These are phyloP conservation scores for Scytalopus superciliaris DNA, from an alignment of 2,113 vertebrate genomes.

Conservation along the genomic window DNA sequence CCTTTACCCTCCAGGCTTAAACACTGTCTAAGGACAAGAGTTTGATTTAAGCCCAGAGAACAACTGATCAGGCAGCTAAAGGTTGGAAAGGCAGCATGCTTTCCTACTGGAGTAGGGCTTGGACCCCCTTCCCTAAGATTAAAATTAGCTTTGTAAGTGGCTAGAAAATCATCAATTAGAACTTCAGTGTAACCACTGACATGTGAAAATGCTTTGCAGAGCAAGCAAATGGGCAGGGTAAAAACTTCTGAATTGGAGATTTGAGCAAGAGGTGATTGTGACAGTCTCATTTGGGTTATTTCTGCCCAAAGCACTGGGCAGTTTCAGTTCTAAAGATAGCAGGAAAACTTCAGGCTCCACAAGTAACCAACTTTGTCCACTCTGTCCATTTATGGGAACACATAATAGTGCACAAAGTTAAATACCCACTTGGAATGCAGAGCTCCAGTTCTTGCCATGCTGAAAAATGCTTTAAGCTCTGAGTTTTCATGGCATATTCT, in stretches of 20 bases:
- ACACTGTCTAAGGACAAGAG: not conserved
- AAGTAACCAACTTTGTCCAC: not conserved
- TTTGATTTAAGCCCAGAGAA: not conserved
- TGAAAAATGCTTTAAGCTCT: not conserved
- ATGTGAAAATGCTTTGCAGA: not conserved
- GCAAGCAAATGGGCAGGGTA: not conserved
- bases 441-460: not conserved
- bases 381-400: conserved; percentile 30
- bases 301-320: not conserved
- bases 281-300: not conserved
- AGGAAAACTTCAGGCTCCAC: not conserved
- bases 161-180: not conserved
- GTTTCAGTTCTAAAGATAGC: not conserved
- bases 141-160: not conserved
- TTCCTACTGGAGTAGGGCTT: not conserved
- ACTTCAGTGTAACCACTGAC: not conserved
- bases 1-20: not conserved
- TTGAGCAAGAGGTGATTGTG: not conserved
- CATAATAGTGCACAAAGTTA: not conserved
- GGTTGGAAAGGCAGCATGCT: not conserved
- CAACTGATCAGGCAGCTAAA: not conserved
- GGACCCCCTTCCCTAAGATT: not conserved
- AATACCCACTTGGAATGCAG: not conserved
- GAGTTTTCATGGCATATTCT: not conserved
- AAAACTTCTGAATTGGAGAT: not conserved